phyloP scores from a whole-genome alignment of 1,140 invertebrate species.

The Geopemphigus sp. region DNA sequence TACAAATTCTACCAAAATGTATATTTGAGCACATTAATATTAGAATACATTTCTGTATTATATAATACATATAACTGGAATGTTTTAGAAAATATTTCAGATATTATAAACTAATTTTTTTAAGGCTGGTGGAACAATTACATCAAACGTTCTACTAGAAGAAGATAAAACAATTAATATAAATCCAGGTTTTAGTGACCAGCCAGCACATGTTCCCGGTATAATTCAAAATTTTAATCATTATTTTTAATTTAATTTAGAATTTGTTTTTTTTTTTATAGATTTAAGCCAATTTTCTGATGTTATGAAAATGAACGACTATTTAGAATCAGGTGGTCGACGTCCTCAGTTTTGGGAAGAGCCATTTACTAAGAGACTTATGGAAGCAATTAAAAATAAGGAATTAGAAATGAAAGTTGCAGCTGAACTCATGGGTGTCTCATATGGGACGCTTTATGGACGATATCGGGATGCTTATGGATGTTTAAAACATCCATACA shows the following conservation, averaged over 20 bases:
- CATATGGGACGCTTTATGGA: conserved; percentile 84
- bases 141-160: neutral
- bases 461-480: conserved; percentile 83
- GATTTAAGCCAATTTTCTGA: conserved; percentile 63
- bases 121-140: neutral
- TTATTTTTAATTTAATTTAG: neutral
- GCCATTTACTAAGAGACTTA: conserved; percentile 74
- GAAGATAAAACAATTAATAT: conserved; percentile 9
- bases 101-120: neutral
- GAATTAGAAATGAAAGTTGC: conserved; percentile 90
- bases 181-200: conserved; percentile 21
- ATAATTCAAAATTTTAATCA: neutral
- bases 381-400: conserved; percentile 85
- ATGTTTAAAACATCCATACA: conserved; percentile 76
- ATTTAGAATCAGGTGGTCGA: conserved; percentile 73
- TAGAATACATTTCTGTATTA: too few relatives aligned
- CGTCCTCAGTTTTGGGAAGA: conserved; percentile 90
- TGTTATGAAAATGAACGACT: conserved; percentile 84
- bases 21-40: too few relatives aligned
- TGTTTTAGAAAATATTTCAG: too few relatives aligned
- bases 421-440: conserved; percentile 82
- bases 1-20: too few relatives aligned
- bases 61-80: too few relatives aligned
- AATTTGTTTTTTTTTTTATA: conserved; percentile 45
- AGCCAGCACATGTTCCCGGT: conserved; percentile 28